Conservation (phyloP, 2,888 invertebrate genomes). For the Kryphioiulus occultus region DNA sequence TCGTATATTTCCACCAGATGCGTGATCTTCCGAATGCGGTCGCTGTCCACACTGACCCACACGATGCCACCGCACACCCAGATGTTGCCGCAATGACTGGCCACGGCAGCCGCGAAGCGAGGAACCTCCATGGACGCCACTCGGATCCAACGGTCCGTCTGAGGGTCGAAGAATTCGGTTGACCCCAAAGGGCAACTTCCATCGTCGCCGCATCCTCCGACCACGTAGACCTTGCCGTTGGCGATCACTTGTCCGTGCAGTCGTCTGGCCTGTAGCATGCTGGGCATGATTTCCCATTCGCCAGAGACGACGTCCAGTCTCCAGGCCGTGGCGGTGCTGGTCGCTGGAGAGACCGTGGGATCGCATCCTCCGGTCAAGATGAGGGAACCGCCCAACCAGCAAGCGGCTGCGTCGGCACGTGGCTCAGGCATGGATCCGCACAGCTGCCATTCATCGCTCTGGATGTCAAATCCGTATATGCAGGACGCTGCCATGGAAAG, state of each 20-base stretch:
- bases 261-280: background rate
- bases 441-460: slow-evolving; percentile 26
- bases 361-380: slow-evolving; percentile 12
- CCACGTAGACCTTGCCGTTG: background rate
- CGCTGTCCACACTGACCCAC: too few relatives aligned
- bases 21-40: background rate
- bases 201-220: slow-evolving; percentile 21
- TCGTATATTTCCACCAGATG: slow-evolving; percentile 26
- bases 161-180: background rate
- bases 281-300: background rate
- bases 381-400: background rate
- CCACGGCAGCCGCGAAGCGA: slow-evolving; percentile 17
- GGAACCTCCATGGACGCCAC: background rate
- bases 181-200: background rate
- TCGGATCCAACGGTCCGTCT: background rate
- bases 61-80: slow-evolving; percentile 19
- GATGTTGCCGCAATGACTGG: background rate
- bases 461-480: background rate
- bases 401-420: slow-evolving; percentile 7
- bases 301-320: background rate
- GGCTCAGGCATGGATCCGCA: slow-evolving; percentile 17
- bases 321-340: background rate
- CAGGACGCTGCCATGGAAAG: slow-evolving; percentile 13
- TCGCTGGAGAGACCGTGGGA: background rate
- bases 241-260: background rate